These are phyloP conservation scores for Pilophorus perplexus DNA, from an alignment of 2,888 invertebrate genomes.

Conservation along the genomic window DNA sequence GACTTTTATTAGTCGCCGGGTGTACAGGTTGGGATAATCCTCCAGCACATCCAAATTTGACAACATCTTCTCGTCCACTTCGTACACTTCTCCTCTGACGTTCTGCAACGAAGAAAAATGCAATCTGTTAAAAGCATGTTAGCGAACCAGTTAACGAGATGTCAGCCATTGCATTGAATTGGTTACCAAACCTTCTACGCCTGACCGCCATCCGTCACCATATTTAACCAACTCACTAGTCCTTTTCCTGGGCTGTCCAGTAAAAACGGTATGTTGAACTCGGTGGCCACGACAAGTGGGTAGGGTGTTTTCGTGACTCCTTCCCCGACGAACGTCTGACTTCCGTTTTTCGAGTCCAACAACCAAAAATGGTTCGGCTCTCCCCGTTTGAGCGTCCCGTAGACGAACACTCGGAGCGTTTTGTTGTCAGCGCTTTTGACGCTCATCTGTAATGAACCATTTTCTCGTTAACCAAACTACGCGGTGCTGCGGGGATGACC, in stretches of 20 bases:
- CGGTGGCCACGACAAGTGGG: constrained; percentile 82
- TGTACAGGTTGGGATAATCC: constrained; percentile 78
- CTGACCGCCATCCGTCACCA: too few relatives aligned
- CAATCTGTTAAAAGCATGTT: too few relatives aligned
- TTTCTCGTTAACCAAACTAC: too few relatives aligned
- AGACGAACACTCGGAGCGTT: constrained; percentile 70
- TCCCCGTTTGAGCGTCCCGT: constrained; percentile 83
- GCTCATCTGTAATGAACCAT: too few relatives aligned
- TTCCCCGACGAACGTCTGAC: constrained; percentile 62
- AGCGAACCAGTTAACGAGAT: too few relatives aligned
- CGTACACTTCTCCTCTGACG: constrained; percentile 77
- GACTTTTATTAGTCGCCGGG: constrained; percentile 60
- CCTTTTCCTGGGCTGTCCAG: constrained; percentile 65
- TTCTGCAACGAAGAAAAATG: constrained; percentile 36
- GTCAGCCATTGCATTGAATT: too few relatives aligned
- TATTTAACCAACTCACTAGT: too few relatives aligned
- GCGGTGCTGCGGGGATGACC: too few relatives aligned
- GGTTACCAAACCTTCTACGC: too few relatives aligned
- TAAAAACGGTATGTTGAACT: constrained; percentile 87
- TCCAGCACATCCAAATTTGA: constrained; percentile 73
- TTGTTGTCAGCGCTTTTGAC: too few relatives aligned
- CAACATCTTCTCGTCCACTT: constrained; percentile 75
- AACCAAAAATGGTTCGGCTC: constrained; percentile 83
- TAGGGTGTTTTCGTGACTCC: constrained; percentile 69
- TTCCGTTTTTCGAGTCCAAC: constrained; percentile 62